Conservation (phyloP, 1,140 invertebrate species). For the Drosophila lacteicornis region DNA sequence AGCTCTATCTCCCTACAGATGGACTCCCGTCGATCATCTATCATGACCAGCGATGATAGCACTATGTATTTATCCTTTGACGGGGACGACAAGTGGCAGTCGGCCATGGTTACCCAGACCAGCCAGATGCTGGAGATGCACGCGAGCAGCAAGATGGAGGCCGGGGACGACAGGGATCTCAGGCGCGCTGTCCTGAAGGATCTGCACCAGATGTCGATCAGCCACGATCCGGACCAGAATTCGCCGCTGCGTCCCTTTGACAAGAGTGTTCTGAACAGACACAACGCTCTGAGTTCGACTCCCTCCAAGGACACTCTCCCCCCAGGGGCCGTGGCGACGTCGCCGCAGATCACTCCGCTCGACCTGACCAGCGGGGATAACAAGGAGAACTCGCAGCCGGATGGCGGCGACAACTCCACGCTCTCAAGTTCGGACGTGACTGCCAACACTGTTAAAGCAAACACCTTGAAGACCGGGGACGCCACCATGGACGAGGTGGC, state of each 20-base stretch:
- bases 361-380: slow-evolving; percentile 28
- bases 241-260: slow-evolving; percentile 71
- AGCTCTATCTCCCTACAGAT: neutral
- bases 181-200: slow-evolving; percentile 46
- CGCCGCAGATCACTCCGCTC: neutral
- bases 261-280: slow-evolving; percentile 60
- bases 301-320: slow-evolving; percentile 53
- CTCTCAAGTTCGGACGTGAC: slow-evolving; percentile 59
- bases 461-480: slow-evolving; percentile 49
- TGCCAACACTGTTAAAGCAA: slow-evolving; percentile 62
- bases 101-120: slow-evolving; percentile 42
- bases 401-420: slow-evolving; percentile 55
- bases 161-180: slow-evolving; percentile 44
- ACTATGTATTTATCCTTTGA: slow-evolving; percentile 80
- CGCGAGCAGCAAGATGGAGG: slow-evolving; percentile 44
- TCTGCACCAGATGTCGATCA: slow-evolving; percentile 21
- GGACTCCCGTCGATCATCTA: slow-evolving; percentile 53
- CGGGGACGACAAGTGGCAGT: slow-evolving; percentile 69
- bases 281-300: slow-evolving; percentile 72
- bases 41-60: slow-evolving; percentile 59
- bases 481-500: slow-evolving; percentile 49
- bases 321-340: neutral
- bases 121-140: slow-evolving; percentile 62
- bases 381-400: slow-evolving; percentile 70
- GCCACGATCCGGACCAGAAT: slow-evolving; percentile 27